phyloP scores from a whole-genome alignment of 2,797 vertebrate species.

The Apogon talboti region DNA sequence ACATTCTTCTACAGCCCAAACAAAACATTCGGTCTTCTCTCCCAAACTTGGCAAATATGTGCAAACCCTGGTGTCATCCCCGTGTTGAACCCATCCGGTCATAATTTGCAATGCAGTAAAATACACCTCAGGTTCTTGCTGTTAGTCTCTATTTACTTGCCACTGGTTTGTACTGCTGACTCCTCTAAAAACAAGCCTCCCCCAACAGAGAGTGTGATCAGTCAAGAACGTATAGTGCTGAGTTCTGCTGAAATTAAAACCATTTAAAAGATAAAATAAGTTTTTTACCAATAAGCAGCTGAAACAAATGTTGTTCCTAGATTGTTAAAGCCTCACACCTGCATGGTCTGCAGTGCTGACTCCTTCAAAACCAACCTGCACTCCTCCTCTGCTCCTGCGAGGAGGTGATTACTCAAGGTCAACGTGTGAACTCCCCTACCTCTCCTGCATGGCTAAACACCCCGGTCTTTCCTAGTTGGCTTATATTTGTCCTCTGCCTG shows the following conservation, averaged over 20 bases:
- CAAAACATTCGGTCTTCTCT: no score
- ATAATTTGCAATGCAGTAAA: neutral
- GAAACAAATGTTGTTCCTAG: slow-evolving; percentile 10
- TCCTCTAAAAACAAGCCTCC: slow-evolving; percentile 30
- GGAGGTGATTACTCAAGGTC: slow-evolving; percentile 76
- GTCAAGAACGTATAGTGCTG: slow-evolving; percentile 26
- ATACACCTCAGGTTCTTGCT: neutral
- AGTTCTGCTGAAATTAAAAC: slow-evolving; percentile 23
- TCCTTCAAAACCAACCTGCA: slow-evolving; percentile 49
- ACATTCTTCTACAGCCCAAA: no score
- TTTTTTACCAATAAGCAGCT: slow-evolving; percentile 24
- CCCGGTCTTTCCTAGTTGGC: slow-evolving; percentile 30
- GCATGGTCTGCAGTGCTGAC: slow-evolving; percentile 58
- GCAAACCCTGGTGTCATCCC: no score
- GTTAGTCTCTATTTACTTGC: slow-evolving; percentile 3
- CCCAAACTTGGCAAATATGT: no score
- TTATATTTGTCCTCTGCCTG: slow-evolving; percentile 43
- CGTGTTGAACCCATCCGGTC: neutral
- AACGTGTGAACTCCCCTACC: slow-evolving; percentile 34
- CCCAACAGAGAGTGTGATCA: slow-evolving; percentile 20
- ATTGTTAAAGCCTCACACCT: slow-evolving; percentile 36
- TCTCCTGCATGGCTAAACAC: slow-evolving; percentile 70
- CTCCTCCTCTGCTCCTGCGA: slow-evolving; percentile 27
- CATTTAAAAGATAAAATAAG: slow-evolving; percentile 17
- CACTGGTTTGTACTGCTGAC: slow-evolving; percentile 27